Conservation (phyloP, 2,113 vertebrate genomes). For the Gopherus evgoodei region DNA sequence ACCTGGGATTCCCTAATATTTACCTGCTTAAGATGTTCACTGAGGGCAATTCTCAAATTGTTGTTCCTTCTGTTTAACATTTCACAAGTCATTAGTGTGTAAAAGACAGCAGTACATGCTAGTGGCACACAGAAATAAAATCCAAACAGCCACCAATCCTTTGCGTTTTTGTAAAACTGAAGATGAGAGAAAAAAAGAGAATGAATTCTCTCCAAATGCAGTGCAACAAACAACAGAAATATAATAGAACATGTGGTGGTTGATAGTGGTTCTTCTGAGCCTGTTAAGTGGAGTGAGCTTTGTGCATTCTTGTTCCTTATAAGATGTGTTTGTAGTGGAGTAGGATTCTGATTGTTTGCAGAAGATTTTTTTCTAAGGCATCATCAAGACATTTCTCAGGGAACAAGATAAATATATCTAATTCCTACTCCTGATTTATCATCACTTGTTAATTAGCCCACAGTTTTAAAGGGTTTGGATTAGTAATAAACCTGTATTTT, state of each 20-base stretch:
- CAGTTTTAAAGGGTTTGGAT: neutral
- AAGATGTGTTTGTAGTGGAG: neutral
- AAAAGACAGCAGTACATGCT: conserved; percentile 92
- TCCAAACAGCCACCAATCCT: conserved; percentile 98
- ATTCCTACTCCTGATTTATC: neutral
- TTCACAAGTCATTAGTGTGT: conserved; percentile 96
- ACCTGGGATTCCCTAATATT: neutral
- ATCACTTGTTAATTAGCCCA: neutral
- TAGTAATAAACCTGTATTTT: neutral
- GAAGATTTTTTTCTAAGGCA: neutral
- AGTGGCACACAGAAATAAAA: conserved; percentile 97
- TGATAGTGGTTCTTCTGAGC: neutral
- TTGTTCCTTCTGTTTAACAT: conserved; percentile 96
- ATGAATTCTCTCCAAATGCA: neutral
- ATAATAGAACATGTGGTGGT: neutral
- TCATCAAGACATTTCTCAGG: neutral
- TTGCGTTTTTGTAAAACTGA: conserved; percentile 88
- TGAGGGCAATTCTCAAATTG: conserved; percentile 94
- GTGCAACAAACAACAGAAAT: neutral
- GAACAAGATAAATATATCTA: neutral
- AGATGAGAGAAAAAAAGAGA: conserved; percentile 1
- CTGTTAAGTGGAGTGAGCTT: neutral
- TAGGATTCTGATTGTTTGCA: neutral
- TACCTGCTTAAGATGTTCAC: conserved; percentile 98
- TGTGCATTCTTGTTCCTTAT: neutral